Evolutionary conservation across 2,888 invertebrate species (phyloP).

Genomic region (Drosophila emarginata): DNA sequence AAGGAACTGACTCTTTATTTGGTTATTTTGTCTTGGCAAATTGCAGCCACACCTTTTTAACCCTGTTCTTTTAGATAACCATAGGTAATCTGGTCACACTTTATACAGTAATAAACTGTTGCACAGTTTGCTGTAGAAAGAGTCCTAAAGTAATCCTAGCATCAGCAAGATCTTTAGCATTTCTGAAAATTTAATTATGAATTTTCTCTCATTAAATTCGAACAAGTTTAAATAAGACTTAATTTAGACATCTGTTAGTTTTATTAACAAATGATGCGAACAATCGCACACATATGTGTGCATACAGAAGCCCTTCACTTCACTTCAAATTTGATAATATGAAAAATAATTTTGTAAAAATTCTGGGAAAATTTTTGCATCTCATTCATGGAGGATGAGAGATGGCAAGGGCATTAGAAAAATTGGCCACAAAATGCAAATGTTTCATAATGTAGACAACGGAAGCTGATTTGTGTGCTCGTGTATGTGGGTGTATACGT

Average conservation of each 20-base stretch:
- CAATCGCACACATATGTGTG: background rate
- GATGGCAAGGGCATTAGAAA: background rate
- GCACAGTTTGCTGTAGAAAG: no score
- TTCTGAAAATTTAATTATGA: background rate
- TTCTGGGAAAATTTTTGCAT: conserved; percentile 1
- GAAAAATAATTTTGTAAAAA: background rate
- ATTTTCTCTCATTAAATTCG: background rate
- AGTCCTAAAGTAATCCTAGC: no score
- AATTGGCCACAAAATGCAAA: conserved; percentile 4
- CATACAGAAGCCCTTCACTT: background rate
- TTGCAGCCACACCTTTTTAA: no score
- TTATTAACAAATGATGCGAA: background rate
- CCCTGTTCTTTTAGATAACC: no score
- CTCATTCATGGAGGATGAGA: background rate
- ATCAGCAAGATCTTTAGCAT: no score
- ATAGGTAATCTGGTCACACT: no score
- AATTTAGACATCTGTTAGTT: background rate
- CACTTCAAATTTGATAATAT: background rate
- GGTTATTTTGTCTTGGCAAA: no score
- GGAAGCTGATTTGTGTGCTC: conserved; percentile 5
- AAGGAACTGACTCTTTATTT: no score
- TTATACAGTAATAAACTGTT: no score
- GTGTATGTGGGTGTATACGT: conserved; percentile 3
- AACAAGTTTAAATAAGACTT: background rate
- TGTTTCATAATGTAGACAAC: conserved; percentile 8